These are phyloP conservation scores for Bugula neritina DNA, from an alignment of 2,888 invertebrate species.

Conservation along the genomic window DNA sequence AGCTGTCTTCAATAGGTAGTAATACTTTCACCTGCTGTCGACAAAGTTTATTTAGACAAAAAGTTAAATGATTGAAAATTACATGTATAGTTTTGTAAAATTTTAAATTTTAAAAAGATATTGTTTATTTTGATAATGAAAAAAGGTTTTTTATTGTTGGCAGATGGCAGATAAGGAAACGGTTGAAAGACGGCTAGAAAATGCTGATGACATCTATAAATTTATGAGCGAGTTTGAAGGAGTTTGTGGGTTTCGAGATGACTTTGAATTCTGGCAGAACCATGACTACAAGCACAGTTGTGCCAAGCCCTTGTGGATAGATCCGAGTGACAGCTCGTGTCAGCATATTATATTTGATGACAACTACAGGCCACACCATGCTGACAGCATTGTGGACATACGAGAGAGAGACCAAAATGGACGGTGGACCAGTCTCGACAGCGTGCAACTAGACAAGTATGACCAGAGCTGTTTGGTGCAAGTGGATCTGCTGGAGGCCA, in stretches of 20 bases:
- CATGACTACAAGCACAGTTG: conserved; percentile 41
- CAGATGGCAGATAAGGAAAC: neutral
- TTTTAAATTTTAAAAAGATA: too few relatives aligned
- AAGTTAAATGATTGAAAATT: too few relatives aligned
- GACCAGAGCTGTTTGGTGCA: conserved; percentile 47
- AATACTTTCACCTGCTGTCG: too few relatives aligned
- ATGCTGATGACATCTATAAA: conserved; percentile 40
- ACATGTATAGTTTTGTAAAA: too few relatives aligned
- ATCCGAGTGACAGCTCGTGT: conserved; percentile 37
- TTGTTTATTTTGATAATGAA: too few relatives aligned
- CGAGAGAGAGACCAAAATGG: conserved; percentile 36
- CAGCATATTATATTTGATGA: conserved; percentile 53
- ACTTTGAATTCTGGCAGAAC: conserved; percentile 46
- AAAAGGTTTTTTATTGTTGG: too few relatives aligned
- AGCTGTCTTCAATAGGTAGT: too few relatives aligned
- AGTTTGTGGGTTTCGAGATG: conserved; percentile 46
- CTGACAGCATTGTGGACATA: conserved; percentile 50
- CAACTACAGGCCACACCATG: conserved; percentile 47
- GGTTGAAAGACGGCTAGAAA: conserved; percentile 28
- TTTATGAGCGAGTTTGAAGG: conserved; percentile 39
- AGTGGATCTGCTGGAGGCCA: conserved; percentile 46
- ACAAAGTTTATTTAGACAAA: too few relatives aligned
- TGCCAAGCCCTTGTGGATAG: conserved; percentile 49
- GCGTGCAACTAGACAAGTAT: conserved; percentile 37
- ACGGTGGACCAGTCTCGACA: conserved; percentile 36